Base-by-base conservation (phyloP, 2,113 vertebrate species). In the Corythaeola cristata region DNA sequence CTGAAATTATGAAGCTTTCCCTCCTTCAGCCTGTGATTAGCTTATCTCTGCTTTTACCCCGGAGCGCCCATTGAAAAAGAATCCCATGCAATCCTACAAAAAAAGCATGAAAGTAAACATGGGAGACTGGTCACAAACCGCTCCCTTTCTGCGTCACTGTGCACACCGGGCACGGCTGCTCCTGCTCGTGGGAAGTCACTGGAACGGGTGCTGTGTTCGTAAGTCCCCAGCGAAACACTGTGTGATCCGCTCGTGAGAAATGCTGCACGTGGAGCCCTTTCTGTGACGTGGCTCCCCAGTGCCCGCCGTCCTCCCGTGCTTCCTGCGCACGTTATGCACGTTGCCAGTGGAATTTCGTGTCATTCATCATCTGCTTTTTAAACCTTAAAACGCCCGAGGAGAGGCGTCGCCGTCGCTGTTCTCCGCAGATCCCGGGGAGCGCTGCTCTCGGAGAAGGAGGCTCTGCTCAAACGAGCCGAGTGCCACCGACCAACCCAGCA, bases 161-260 rank as follows among this genome's bases (percentile, higher is more conserved):
- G 2, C 26, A 5, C 35, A 12, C 35, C 0, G 2, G 44, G 47
- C 71, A 17, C 15, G 50, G n/a, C 92, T 83, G 89, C 58, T 75
- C 66, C 78, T 76, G 78, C 67, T 33, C 17, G 26, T 26, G 63
- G 27, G 35, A 69, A 80, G 82, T 49, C 83, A 72, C 7, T 35
- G 93, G 93, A 94, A 62, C 88, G 85, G 82, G 90, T 62, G 76
- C 91, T 33, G 28, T 90, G 96, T 91, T 93, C 63, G 96, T 94
- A 75, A 83, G 50, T 68, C 74, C 59, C 87, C 62, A 5, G 73
- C 83, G 78, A 93, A 95, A 33, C 37, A 50, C 69, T 37, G 11
- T 78, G 37, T 88, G 87, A 83, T 85, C 76, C 79, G 35, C 66
- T 85, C 12, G 13, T 50, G 69, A 60, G 62, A 75, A 85, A 72